Percentiles rank a stretch among this genome's conserved stretches.
Conservation (phyloP, 2,888 invertebrate species). For the Cephus pygmeus region DNA sequence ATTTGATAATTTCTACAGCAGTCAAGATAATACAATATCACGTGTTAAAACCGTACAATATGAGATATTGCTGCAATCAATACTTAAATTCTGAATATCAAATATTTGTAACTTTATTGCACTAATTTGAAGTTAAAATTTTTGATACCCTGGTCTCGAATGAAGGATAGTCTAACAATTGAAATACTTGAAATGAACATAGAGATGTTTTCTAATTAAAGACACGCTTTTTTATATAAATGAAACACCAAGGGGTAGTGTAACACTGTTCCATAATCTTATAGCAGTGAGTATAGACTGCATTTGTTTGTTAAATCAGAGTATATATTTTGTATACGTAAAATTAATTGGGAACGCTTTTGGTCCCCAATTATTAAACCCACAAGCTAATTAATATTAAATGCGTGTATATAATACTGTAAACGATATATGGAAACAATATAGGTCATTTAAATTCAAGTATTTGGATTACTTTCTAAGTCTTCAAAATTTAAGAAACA, state of each 20-base stretch:
- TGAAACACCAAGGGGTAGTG: neutral
- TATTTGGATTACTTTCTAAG: neutral
- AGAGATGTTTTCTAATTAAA: neutral
- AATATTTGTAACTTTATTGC: neutral
- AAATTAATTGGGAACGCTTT: neutral
- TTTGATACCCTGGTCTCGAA: neutral
- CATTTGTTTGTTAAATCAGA: slow-evolving; percentile 15
- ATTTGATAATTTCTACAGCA: neutral
- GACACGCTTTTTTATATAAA: neutral
- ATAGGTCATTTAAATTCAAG: neutral
- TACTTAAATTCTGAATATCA: neutral
- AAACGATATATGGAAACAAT: neutral
- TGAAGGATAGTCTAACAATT: neutral
- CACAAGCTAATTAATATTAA: neutral
- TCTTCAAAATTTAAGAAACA: neutral
- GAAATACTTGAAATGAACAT: neutral
- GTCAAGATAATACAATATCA: neutral
- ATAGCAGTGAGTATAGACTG: neutral
- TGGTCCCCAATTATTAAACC: neutral
- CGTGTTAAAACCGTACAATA: neutral
- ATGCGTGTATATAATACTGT: neutral
- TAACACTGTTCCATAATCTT: slow-evolving; percentile 2
- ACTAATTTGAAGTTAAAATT: neutral
- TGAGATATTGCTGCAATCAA: neutral
- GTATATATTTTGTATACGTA: slow-evolving; percentile 20